Conservation (phyloP, 2,797 vertebrate species). For the Bryconaethiops microstoma region DNA sequence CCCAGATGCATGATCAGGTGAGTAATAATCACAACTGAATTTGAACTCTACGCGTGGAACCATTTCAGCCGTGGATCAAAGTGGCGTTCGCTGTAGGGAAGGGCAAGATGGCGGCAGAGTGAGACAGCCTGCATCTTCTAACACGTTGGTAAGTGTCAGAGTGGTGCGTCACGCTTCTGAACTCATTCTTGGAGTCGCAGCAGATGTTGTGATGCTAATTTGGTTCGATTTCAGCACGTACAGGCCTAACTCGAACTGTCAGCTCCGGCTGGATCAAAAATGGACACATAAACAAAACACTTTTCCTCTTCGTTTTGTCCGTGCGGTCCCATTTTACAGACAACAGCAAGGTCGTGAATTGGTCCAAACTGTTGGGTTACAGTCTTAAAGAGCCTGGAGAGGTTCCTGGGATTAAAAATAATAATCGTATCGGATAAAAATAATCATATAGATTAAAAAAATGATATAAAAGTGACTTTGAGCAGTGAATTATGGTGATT, state of each 20-base stretch:
- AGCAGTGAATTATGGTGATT: no score
- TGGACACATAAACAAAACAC: neutral
- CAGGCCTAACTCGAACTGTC: neutral
- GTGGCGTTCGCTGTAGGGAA: neutral
- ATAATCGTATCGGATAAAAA: no score
- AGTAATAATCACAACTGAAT: conserved; percentile 24
- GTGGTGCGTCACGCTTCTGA: neutral
- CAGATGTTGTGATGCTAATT: conserved; percentile 9
- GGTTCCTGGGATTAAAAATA: no score
- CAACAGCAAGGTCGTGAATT: no score
- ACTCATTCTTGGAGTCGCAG: neutral
- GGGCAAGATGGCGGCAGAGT: neutral
- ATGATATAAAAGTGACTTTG: no score
- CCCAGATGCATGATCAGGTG: conserved; percentile 29
- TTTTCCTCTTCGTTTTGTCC: no score
- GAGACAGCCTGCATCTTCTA: neutral
- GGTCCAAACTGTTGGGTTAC: no score
- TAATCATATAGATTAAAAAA: no score
- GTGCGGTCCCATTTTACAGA: no score
- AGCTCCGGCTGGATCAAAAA: neutral
- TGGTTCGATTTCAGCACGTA: neutral
- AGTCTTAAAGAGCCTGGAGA: no score
- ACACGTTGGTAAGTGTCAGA: neutral
- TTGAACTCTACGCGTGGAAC: neutral
- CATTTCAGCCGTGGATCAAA: conserved; percentile 9